phyloP scores from a whole-genome alignment of 2,113 vertebrate genomes.

The Desmodus rotundus region DNA sequence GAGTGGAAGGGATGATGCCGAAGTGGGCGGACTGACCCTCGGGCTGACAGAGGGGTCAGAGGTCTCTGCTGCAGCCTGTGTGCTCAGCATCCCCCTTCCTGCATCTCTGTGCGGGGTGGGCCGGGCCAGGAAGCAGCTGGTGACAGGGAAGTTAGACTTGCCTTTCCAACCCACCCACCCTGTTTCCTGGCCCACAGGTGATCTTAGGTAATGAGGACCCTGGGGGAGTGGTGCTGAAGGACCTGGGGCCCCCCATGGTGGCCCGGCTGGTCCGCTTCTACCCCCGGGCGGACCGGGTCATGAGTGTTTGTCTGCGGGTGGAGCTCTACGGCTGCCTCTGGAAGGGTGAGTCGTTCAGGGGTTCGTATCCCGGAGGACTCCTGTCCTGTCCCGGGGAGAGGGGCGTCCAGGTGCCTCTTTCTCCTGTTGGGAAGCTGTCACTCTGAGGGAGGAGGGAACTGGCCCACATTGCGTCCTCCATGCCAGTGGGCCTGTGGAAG shows the following conservation, averaged over 20 bases:
- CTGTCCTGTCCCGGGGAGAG: neutral
- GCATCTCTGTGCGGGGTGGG: neutral
- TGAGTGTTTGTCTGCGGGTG: slow-evolving; percentile 95
- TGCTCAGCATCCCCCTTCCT: fast-evolving
- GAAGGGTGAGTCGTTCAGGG: slow-evolving; percentile 82
- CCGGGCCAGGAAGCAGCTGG: neutral
- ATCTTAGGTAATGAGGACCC: slow-evolving; percentile 94
- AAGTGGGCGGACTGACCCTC: neutral
- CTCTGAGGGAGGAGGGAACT: neutral
- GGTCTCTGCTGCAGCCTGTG: neutral
- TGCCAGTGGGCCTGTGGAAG: neutral
- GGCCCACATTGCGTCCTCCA: neutral
- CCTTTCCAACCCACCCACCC: neutral
- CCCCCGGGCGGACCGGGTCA: slow-evolving; percentile 91
- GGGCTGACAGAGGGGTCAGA: neutral
- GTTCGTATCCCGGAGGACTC: neutral
- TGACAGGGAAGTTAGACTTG: neutral
- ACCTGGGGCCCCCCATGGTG: slow-evolving; percentile 90
- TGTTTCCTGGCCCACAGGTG: slow-evolving; percentile 79
- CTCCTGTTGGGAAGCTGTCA: neutral
- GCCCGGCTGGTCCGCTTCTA: slow-evolving; percentile 91
- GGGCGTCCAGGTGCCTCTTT: neutral
- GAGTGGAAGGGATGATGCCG: neutral
- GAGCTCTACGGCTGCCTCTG: slow-evolving; percentile 96
- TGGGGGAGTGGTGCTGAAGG: slow-evolving; percentile 91